Conservation (phyloP, 1,140 invertebrate genomes). For the Orchesella cincta region DNA sequence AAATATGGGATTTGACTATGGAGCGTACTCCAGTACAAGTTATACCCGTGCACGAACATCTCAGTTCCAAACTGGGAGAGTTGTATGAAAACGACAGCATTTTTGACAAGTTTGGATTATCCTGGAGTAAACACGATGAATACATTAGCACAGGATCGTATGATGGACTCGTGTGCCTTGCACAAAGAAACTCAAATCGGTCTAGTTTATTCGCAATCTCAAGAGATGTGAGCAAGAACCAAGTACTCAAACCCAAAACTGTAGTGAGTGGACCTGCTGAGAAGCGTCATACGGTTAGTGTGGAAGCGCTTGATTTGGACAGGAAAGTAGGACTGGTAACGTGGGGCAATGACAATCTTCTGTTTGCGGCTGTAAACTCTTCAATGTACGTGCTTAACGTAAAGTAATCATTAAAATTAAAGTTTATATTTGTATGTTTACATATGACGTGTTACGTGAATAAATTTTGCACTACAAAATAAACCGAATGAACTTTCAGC, state of each 20-base stretch:
- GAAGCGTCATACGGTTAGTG: no score
- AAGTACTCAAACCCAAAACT: not conserved
- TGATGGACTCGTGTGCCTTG: not conserved
- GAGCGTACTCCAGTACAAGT: not conserved
- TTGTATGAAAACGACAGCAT: not conserved
- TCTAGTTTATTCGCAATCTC: not conserved
- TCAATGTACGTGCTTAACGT: no score
- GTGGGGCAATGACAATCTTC: not conserved
- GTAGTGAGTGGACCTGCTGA: no score
- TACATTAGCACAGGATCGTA: not conserved
- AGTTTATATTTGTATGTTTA: no score
- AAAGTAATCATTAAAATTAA: no score
- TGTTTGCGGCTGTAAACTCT: no score
- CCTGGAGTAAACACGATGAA: not conserved
- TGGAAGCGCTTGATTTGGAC: not conserved
- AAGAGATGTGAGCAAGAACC: not conserved
- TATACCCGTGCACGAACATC: not conserved
- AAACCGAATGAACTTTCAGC: no score
- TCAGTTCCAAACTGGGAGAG: not conserved
- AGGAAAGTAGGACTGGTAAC: not conserved
- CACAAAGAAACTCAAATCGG: not conserved
- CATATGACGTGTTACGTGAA: no score
- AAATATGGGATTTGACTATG: slow-evolving; percentile 2
- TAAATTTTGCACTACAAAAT: no score
- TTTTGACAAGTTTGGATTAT: not conserved